Conservation (phyloP, 2,113 vertebrate species). For the Notothenia rossii region DNA sequence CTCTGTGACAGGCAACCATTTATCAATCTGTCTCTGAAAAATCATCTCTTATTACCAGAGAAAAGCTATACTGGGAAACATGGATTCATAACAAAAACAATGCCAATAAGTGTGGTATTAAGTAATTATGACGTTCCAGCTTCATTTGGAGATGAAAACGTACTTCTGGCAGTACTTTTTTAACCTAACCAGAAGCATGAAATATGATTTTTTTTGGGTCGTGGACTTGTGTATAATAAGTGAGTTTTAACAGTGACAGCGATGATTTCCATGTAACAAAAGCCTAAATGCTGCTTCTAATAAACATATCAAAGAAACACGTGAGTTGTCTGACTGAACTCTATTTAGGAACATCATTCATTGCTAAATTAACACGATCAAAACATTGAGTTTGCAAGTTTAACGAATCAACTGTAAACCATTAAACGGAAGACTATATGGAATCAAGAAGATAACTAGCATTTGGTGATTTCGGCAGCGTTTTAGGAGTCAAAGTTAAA, state of each 20-base stretch:
- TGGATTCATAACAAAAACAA: neutral
- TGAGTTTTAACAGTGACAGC: slow-evolving; percentile 29
- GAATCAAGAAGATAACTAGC: neutral
- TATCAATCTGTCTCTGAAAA: neutral
- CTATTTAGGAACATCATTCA: neutral
- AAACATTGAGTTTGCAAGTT: neutral
- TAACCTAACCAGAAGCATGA: slow-evolving; percentile 18
- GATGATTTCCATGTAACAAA: no score
- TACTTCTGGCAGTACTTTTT: neutral
- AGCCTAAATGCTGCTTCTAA: neutral
- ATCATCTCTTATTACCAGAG: neutral
- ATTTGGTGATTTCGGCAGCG: no score
- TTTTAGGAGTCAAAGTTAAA: no score
- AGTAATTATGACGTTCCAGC: slow-evolving; percentile 1
- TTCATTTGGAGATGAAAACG: slow-evolving; percentile 11
- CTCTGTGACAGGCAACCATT: no score
- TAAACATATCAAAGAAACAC: no score
- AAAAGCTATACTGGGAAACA: neutral
- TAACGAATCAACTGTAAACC: neutral
- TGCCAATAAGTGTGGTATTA: neutral
- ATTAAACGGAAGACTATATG: neutral
- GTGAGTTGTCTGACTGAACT: neutral
- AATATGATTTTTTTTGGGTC: slow-evolving; percentile 6
- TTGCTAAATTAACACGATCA: neutral
- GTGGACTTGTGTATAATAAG: slow-evolving; percentile 8